phyloP scores from a whole-genome alignment of 2,113 vertebrate species.

The Melanocharis versteri region DNA sequence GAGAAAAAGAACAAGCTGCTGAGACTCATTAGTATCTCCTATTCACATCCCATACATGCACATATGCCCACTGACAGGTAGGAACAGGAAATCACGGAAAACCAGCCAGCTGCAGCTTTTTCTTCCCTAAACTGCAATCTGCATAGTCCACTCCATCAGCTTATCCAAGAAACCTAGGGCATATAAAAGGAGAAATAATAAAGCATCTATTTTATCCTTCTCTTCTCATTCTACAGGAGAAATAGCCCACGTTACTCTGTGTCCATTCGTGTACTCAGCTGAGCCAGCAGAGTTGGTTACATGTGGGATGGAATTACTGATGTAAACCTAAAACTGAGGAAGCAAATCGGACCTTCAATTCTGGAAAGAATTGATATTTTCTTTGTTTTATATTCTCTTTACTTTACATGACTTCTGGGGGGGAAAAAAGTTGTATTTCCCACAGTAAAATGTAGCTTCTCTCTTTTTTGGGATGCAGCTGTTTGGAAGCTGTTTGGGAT shows the following conservation, averaged over 20 bases:
- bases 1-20: neutral
- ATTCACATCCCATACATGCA: neutral
- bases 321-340: neutral
- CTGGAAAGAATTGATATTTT: neutral
- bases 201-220: neutral
- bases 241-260: neutral
- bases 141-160: neutral
- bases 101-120: neutral
- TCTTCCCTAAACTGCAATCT: neutral
- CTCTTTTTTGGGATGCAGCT: neutral
- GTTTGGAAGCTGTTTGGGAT: neutral
- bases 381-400: neutral
- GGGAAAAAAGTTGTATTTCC: neutral
- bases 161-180: neutral
- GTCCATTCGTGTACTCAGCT: neutral
- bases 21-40: neutral
- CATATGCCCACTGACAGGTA: neutral
- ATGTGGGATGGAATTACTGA: neutral
- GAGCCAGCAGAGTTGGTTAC: neutral
- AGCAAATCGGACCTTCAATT: neutral
- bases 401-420: neutral
- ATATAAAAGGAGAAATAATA: neutral
- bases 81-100: neutral
- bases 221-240: neutral
- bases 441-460: neutral